Percentiles rank a stretch among this genome's conserved stretches.
phyloP scores from a whole-genome alignment of 2,888 invertebrate genomes.

The Reticulitermes lucifugus region DNA sequence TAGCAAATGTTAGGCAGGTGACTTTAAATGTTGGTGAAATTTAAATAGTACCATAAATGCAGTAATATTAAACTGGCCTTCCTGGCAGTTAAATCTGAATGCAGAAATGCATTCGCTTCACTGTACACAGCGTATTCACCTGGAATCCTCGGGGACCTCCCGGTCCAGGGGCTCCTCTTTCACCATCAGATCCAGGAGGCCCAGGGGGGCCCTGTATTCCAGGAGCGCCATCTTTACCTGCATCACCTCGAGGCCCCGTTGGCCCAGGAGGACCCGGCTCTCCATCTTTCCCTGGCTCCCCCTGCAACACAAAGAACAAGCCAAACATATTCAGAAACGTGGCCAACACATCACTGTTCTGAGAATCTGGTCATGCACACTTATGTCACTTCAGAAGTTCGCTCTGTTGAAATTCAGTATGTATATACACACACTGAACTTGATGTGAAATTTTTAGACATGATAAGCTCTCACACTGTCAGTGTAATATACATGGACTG shows the following conservation, averaged over 20 bases:
- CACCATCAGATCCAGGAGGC: constrained; percentile 76
- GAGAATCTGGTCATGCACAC: background rate
- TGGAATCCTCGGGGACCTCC: constrained; percentile 85
- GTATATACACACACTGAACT: no score
- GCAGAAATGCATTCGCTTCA: background rate
- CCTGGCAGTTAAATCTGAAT: no score
- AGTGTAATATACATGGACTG: no score
- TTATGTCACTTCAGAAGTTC: no score
- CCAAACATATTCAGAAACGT: background rate
- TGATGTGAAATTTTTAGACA: no score
- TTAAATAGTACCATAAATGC: no score
- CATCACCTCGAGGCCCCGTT: constrained; percentile 82
- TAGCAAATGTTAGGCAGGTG: no score
- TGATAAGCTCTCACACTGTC: no score
- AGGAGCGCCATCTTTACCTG: constrained; percentile 81
- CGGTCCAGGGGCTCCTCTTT: constrained; percentile 81
- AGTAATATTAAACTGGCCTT: no score
- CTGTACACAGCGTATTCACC: constrained; percentile 63
- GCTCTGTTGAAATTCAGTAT: no score
- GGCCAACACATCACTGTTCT: background rate
- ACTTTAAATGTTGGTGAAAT: no score
- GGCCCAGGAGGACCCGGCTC: constrained; percentile 81
- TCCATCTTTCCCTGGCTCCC: constrained; percentile 84
- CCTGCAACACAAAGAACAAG: constrained; percentile 64
- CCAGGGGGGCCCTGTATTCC: constrained; percentile 83